Conservation (phyloP, 2,797 vertebrate species). For the Sylvia borin region DNA sequence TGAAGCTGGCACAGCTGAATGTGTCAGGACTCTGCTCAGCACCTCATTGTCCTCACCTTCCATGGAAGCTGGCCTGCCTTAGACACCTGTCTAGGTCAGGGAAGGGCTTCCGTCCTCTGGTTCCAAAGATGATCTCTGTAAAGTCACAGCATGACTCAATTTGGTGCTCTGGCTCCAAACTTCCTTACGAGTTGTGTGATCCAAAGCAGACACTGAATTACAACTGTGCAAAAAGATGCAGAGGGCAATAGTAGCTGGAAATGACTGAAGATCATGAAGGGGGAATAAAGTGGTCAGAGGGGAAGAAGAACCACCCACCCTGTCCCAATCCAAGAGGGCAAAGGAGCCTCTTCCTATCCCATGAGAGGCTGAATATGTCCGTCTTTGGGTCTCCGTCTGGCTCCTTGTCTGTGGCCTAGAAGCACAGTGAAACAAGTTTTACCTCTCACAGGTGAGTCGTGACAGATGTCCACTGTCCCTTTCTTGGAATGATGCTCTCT, state of each 20-base stretch:
- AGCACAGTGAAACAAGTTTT: background rate
- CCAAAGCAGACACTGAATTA: background rate
- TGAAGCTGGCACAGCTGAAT: background rate
- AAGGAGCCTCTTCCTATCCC: background rate
- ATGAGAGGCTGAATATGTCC: background rate
- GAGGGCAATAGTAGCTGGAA: background rate
- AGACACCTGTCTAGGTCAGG: background rate
- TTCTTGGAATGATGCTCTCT: background rate
- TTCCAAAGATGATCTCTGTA: background rate
- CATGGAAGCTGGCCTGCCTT: background rate
- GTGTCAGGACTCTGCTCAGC: background rate
- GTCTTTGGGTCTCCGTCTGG: background rate
- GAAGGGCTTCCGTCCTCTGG: background rate
- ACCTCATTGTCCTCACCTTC: background rate
- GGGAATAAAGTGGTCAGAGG: background rate
- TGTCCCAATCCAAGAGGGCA: background rate
- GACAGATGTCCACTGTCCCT: fast-evolving
- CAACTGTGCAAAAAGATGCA: background rate
- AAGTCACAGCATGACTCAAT: fast-evolving
- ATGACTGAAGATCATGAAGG: background rate
- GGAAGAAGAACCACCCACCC: background rate
- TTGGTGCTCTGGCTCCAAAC: background rate
- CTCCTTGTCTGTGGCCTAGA: background rate
- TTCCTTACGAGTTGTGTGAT: background rate
- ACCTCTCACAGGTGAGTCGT: background rate